Evolutionary conservation across 2,888 invertebrate species (phyloP).

Genomic region (Melanostoma mellinum): DNA sequence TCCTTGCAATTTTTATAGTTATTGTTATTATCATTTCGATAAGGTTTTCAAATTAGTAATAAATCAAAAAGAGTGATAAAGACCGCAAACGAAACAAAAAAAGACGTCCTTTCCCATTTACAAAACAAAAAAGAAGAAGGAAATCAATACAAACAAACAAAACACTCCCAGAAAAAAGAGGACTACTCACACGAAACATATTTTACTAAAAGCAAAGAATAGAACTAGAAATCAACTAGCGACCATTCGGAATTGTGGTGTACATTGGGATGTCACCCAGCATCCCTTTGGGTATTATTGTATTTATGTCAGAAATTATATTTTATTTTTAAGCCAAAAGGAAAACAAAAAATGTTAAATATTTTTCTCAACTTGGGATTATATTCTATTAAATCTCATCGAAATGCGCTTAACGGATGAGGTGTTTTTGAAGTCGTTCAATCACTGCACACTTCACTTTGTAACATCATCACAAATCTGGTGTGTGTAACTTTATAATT

Average conservation of each 20-base stretch:
- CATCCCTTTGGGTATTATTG: conserved; percentile 50
- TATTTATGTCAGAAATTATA: conserved; percentile 29
- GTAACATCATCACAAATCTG: conserved; percentile 34
- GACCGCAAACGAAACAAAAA: conserved; percentile 28
- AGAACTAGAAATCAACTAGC: conserved; percentile 45
- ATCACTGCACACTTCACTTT: conserved; percentile 48
- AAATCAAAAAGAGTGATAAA: conserved; percentile 45
- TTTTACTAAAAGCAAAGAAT: conserved; percentile 54
- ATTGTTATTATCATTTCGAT: conserved; percentile 79
- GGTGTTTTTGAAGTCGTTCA: conserved; percentile 26
- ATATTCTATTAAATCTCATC: conserved; percentile 7
- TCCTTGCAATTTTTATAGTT: conserved; percentile 85
- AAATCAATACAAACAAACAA: conserved; percentile 19
- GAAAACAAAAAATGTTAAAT: conserved; percentile 23
- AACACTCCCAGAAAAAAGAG: conserved; percentile 39
- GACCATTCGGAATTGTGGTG: conserved; percentile 55
- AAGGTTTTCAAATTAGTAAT: conserved; percentile 75
- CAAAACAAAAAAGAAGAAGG: conserved; percentile 4
- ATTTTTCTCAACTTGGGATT: conserved; percentile 32
- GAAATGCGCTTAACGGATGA: conserved; percentile 11
- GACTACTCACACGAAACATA: conserved; percentile 47
- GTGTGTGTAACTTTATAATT: conserved; percentile 29
- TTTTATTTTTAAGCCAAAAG: conserved; percentile 48
- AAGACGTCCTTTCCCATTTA: conserved; percentile 61
- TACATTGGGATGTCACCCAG: conserved; percentile 28